Percentiles rank a stretch among this genome's conserved stretches.
These are phyloP conservation scores for Patella depressa DNA, from an alignment of 2,888 invertebrate genomes.

Conservation along the genomic window DNA sequence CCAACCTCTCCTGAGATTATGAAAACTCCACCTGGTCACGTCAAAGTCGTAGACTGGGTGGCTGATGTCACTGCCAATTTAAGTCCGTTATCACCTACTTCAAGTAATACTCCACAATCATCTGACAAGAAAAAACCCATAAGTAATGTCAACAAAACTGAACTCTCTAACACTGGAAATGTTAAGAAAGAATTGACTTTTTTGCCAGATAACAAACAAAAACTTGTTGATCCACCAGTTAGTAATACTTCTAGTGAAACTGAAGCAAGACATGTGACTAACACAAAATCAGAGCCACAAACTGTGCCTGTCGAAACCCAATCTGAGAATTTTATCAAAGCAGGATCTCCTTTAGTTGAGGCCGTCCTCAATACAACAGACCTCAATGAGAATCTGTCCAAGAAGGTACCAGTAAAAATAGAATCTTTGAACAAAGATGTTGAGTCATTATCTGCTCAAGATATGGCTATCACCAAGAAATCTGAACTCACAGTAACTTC, in stretches of 20 bases:
- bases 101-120: slow-evolving; percentile 5
- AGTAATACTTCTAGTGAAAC: background rate
- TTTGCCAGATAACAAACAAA: background rate
- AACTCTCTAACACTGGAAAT: background rate
- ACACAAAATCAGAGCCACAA: background rate
- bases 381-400: background rate
- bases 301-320: too few relatives aligned
- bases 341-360: slow-evolving; percentile 3
- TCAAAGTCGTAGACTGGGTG: slow-evolving; percentile 52
- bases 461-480: too few relatives aligned
- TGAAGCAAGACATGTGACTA: background rate
- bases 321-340: background rate
- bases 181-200: background rate
- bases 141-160: background rate
- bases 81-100: slow-evolving; percentile 30
- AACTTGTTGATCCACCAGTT: background rate
- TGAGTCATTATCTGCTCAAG: too few relatives aligned
- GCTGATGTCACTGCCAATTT: slow-evolving; percentile 26
- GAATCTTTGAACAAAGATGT: too few relatives aligned
- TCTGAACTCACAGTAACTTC: too few relatives aligned
- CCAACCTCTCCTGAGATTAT: slow-evolving; percentile 54
- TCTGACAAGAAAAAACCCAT: background rate
- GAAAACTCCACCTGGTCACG: slow-evolving; percentile 52
- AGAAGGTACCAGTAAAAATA: too few relatives aligned
- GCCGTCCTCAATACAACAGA: slow-evolving; percentile 4